Evolutionary conservation across 2,888 invertebrate species (phyloP).

Genomic region (Micoletzkya japonica): DNA sequence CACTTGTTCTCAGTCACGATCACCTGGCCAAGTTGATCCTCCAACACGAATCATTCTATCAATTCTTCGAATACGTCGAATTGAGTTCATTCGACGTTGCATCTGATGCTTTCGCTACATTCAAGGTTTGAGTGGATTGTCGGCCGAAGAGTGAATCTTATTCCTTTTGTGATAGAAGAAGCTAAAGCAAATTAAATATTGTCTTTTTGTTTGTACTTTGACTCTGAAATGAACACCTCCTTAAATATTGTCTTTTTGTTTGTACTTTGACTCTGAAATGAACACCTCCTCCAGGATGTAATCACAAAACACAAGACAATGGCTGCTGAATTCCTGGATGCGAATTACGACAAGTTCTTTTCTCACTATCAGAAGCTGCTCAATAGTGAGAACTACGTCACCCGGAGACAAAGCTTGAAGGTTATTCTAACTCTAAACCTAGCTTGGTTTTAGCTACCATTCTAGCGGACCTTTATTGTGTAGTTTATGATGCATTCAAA

Average conservation of each 20-base stretch:
- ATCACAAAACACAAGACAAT: constrained; percentile 73
- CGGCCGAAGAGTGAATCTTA: neutral
- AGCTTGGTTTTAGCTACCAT: no score
- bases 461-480: no score
- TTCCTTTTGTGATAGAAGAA: no score
- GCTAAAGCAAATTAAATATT: neutral
- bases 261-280: neutral
- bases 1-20: constrained; percentile 75
- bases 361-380: constrained; percentile 90
- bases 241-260: neutral
- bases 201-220: neutral
- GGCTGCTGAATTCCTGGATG: constrained; percentile 96
- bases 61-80: constrained; percentile 99
- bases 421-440: no score
- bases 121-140: constrained; percentile 75
- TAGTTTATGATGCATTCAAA: no score
- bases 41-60: constrained; percentile 95
- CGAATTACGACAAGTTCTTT: constrained; percentile 98
- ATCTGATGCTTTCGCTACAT: constrained; percentile 99
- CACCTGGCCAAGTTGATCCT: constrained; percentile 91
- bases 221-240: neutral
- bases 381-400: constrained; percentile 99
- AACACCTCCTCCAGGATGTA: constrained; percentile 65
- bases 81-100: constrained; percentile 99
- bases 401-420: constrained; percentile 95